Evolutionary conservation across 2,888 invertebrate species (phyloP).

Genomic region (Thelaira solivaga): DNA sequence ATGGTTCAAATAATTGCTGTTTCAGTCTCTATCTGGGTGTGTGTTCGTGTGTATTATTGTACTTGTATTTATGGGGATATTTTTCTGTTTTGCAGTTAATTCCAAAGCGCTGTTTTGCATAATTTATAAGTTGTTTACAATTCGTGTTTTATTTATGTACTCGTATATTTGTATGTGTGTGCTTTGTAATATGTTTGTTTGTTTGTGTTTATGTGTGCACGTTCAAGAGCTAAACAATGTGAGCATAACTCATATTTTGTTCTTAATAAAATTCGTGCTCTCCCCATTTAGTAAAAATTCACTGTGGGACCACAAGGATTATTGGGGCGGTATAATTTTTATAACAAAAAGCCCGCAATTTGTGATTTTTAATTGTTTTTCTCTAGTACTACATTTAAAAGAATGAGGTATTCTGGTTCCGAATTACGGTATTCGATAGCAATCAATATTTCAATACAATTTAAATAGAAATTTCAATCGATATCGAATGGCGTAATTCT

Average conservation of each 20-base stretch:
- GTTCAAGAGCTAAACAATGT: not conserved
- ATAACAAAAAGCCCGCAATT: no score
- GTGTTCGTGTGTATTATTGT: not conserved
- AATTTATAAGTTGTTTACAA: constrained; percentile 59
- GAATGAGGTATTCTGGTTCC: no score
- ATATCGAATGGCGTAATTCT: no score
- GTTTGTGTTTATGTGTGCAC: not conserved
- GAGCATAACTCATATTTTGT: not conserved
- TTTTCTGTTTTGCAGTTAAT: constrained; percentile 41
- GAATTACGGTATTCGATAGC: no score
- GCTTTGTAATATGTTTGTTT: not conserved
- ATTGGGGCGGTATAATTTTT: no score
- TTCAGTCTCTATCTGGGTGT: not conserved
- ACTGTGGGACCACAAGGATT: no score
- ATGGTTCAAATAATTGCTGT: not conserved
- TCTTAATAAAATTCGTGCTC: not conserved
- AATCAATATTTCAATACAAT: no score
- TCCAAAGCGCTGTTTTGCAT: constrained; percentile 55
- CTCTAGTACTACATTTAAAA: no score
- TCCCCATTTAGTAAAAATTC: constrained; percentile 1
- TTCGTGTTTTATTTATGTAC: constrained; percentile 43
- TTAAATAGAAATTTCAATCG: no score
- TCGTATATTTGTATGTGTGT: not conserved
- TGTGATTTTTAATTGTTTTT: no score
- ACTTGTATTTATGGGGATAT: not conserved